Evolutionary conservation across 1,140 invertebrate genomes (phyloP).

Genomic region (Chironomus tepperi): DNA sequence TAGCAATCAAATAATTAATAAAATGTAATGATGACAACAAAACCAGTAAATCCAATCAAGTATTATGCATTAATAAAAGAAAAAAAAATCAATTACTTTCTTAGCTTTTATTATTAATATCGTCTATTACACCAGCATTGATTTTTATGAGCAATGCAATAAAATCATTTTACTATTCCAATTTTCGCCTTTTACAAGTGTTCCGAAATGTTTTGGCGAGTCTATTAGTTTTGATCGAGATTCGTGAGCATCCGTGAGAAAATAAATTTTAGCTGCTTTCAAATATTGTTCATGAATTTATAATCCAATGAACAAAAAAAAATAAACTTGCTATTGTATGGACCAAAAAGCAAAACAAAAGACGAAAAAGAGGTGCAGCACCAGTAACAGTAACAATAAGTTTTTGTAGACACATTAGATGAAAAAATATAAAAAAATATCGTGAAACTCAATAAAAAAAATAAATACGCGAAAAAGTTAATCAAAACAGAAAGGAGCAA

Average conservation of each 20-base stretch:
- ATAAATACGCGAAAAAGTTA: background rate
- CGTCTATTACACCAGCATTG: background rate
- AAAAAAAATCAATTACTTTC: background rate
- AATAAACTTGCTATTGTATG: background rate
- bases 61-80: background rate
- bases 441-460: too few relatives aligned
- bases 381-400: background rate
- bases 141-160: background rate
- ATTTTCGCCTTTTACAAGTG: slow-evolving; percentile 8
- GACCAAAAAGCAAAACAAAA: background rate
- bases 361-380: background rate
- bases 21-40: background rate
- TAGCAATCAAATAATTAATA: too few relatives aligned
- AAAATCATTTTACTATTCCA: slow-evolving; percentile 3
- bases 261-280: background rate
- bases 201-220: background rate
- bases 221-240: background rate
- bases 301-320: background rate
- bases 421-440: too few relatives aligned
- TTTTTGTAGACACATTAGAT: too few relatives aligned
- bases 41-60: background rate
- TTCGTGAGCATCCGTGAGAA: background rate
- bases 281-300: background rate
- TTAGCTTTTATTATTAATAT: background rate
- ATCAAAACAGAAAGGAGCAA: background rate